Percentiles rank a stretch among this genome's conserved stretches.
These are phyloP conservation scores for Idaea biselata DNA, from an alignment of 2,888 invertebrate species.

Conservation along the genomic window DNA sequence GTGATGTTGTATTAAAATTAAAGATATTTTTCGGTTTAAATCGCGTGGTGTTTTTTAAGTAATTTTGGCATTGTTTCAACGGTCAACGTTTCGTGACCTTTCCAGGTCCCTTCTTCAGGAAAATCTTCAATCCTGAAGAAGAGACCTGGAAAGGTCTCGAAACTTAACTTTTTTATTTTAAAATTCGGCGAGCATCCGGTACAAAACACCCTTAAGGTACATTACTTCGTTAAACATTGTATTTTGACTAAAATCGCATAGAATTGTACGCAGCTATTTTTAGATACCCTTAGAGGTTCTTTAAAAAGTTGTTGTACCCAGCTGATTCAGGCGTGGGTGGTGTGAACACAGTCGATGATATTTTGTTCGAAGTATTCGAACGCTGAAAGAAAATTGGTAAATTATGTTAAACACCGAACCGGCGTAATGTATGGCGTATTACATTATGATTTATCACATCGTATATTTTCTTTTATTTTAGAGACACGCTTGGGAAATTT, in stretches of 20 bases:
- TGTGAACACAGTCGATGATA: slow-evolving; percentile 70
- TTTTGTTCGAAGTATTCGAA: slow-evolving; percentile 68
- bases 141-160: no score
- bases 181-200: not conserved
- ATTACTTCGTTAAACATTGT: not conserved
- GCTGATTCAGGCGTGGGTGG: slow-evolving; percentile 72
- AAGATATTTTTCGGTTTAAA: no score
- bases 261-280: slow-evolving; percentile 28
- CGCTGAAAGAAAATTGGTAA: slow-evolving; percentile 47
- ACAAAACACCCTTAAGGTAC: not conserved
- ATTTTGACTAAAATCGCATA: slow-evolving; percentile 34
- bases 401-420: not conserved
- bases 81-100: no score
- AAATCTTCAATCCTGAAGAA: no score
- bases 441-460: not conserved
- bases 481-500: not conserved
- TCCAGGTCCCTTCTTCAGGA: no score
- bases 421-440: not conserved
- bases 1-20: no score
- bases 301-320: slow-evolving; percentile 75
- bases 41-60: no score
- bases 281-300: slow-evolving; percentile 70
- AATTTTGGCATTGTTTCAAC: no score
- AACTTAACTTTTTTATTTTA: no score
- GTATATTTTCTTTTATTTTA: not conserved